Evolutionary conservation across 2,797 vertebrate species (phyloP), one percentile per base, ranked within the genome.

Genomic region (Sebastes iracundus): DNA sequence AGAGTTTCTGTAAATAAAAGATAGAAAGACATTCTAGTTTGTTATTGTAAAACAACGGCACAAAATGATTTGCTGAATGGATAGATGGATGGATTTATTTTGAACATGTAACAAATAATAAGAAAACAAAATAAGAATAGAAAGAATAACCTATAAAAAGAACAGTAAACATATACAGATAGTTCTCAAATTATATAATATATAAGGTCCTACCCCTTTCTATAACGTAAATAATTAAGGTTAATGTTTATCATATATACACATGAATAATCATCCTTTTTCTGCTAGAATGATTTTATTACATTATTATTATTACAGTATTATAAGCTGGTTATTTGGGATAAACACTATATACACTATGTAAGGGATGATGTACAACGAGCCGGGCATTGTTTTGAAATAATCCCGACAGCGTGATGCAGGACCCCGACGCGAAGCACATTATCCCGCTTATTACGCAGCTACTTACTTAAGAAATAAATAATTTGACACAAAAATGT

Each of bases 1-100:
- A 27, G 98, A 98, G 96, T 99, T 99, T 95, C 99, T 99, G 93
- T 81, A 78, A 89, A 85, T 73, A 90, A 78, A 70, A 60, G 60
- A 76, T 28, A 68, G n/a, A 76, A 64, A n/a, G 2, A 59, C 4
- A 35, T 38, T 22, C 18, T 2, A 4, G 5, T 35, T 81, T 53
- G 0, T 14, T 59, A 68, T 64, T 32, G 32, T 22, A 60, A 5
- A 65, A n/a, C 5, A 3, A 46, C 18, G 22, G 20, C 13, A 58
- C 1, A 10, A 22, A 28, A 68, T 6, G 0, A 59, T 16, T 35
- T 28, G 25, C 5, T 25, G 2, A 53, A 53, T 53, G 16, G 16
- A 46, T 46, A 46, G 16, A 52, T 52, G 49, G 49, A n/a, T n/a
- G 0, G 49, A 53, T 53, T 53, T 22, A 53, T 53, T 53, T 10